Conservation (phyloP, 2,113 vertebrate genomes). For the Tonatia bakeri region DNA sequence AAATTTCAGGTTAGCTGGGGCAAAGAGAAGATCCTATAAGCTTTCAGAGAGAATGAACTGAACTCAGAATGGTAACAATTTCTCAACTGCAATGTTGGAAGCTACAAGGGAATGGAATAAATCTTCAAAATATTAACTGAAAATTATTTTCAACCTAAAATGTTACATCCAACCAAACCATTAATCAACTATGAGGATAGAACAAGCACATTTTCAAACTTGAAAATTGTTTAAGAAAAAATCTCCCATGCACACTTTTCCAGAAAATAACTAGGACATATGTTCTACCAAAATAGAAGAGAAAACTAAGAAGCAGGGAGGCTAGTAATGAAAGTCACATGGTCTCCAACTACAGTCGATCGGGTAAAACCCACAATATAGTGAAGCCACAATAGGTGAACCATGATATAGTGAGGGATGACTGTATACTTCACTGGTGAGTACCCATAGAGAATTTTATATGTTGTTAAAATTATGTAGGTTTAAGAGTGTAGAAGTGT, state of each 20-base stretch:
- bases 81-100: neutral
- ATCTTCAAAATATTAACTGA: slow-evolving; percentile 12
- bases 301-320: neutral
- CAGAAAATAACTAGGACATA: neutral
- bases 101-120: neutral
- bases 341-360: neutral
- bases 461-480: no score
- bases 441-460: no score
- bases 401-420: no score
- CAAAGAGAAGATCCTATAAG: neutral
- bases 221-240: neutral
- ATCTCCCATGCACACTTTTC: neutral
- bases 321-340: neutral
- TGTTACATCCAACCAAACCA: neutral
- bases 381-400: no score
- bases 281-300: neutral
- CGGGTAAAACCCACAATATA: no score
- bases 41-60: neutral
- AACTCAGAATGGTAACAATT: neutral
- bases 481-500: no score
- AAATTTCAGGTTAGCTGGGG: neutral
- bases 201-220: slow-evolving; percentile 7
- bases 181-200: neutral
- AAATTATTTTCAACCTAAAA: slow-evolving; percentile 33
- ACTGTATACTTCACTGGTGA: no score